Conservation (phyloP, 2,113 vertebrate species). For the Crotophaga sulcirostris region DNA sequence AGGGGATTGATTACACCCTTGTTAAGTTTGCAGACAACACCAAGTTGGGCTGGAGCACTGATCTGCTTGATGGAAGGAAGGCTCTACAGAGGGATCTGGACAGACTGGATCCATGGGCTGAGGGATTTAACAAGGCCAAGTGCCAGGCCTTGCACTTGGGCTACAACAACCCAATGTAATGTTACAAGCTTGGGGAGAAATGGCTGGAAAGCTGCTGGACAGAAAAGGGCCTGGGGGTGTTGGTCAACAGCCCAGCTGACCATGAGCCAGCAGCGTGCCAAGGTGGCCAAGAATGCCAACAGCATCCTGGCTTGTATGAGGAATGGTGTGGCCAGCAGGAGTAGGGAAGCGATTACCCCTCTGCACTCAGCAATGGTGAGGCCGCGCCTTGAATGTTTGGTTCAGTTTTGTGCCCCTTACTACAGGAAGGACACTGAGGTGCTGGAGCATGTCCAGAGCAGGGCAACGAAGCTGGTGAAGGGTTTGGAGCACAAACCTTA, state of each 20-base stretch:
- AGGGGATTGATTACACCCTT: neutral
- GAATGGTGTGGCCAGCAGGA: neutral
- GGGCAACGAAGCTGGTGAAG: neutral
- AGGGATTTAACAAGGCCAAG: neutral
- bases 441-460: too few species aligned
- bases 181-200: neutral
- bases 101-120: fast-evolving
- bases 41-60: fast-evolving
- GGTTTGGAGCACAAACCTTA: neutral
- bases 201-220: neutral
- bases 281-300: neutral
- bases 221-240: neutral
- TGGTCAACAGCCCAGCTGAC: fast-evolving
- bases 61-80: neutral
- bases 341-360: neutral
- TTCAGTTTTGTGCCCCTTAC: neutral
- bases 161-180: neutral
- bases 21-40: neutral
- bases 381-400: neutral
- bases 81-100: neutral
- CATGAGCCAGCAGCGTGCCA: neutral
- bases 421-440: neutral
- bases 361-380: neutral
- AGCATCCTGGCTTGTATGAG: neutral
- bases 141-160: fast-evolving